Conservation (phyloP, 2,888 invertebrate genomes). For the Cantharis rufa region DNA sequence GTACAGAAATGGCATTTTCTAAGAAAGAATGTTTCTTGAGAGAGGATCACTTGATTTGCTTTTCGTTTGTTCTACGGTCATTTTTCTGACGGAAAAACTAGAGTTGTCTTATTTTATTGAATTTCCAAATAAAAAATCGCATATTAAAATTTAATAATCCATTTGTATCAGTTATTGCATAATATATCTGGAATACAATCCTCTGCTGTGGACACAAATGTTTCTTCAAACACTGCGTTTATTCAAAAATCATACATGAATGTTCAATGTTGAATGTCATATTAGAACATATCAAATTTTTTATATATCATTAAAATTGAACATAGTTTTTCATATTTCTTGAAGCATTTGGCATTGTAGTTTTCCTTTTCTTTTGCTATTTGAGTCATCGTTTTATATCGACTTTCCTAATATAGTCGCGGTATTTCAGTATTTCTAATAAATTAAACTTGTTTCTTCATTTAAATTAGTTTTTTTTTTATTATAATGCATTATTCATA, state of each 20-base stretch:
- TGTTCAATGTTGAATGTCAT: neutral
- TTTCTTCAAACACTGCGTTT: neutral
- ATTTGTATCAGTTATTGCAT: neutral
- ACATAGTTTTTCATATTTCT: neutral
- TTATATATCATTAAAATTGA: neutral
- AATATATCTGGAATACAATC: neutral
- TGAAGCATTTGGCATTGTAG: neutral
- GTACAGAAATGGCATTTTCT: neutral
- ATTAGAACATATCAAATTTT: neutral
- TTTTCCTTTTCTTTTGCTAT: neutral
- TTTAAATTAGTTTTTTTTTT: neutral
- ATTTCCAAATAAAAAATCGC: neutral
- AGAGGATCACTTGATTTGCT: neutral
- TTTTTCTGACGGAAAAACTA: neutral
- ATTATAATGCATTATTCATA: neutral
- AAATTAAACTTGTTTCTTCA: neutral
- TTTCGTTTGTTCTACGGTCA: neutral
- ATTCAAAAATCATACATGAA: neutral
- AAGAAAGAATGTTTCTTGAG: neutral
- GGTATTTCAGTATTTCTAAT: neutral
- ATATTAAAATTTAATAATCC: neutral
- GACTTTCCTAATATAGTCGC: neutral
- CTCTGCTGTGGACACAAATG: neutral
- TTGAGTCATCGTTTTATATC: neutral
- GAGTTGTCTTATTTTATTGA: neutral